phyloP scores from a whole-genome alignment of 2,113 vertebrate genomes.

The Atlantisia rogersi region DNA sequence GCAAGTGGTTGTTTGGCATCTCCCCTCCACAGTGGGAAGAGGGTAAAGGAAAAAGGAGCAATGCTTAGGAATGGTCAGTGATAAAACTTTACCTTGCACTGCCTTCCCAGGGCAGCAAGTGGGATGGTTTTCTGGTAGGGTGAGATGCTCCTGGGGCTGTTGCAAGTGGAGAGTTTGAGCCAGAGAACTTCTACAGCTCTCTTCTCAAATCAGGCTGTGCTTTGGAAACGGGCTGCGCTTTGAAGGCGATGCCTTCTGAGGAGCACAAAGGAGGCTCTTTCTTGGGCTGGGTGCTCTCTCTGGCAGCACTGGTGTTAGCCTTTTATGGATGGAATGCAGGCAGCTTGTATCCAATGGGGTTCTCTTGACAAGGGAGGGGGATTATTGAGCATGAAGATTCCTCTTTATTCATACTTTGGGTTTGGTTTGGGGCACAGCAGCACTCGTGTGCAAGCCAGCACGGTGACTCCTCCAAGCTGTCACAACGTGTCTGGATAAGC shows the following conservation, averaged over 20 bases:
- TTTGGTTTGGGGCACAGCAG: neutral
- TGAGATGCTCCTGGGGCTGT: neutral
- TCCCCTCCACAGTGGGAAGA: neutral
- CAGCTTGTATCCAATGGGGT: neutral
- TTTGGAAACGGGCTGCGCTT: neutral
- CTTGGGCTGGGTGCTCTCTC: neutral
- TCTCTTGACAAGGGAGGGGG: neutral
- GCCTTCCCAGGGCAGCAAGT: neutral
- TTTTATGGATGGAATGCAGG: conserved; percentile 50
- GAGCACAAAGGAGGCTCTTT: neutral
- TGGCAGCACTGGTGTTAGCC: neutral
- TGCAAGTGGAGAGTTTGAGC: neutral
- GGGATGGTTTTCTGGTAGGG: neutral
- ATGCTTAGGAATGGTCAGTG: neutral
- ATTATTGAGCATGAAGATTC: neutral
- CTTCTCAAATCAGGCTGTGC: neutral
- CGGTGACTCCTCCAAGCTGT: neutral
- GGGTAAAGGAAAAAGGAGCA: neutral
- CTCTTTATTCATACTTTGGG: neutral
- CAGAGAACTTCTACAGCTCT: neutral
- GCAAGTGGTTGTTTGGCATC: neutral
- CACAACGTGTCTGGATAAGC: accelerated
- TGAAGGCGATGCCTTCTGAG: neutral
- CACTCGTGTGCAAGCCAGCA: accelerated
- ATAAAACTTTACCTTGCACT: neutral